Conservation (phyloP, 92 coral and sea anemone species). For the Scolanthus callimorphus region DNA sequence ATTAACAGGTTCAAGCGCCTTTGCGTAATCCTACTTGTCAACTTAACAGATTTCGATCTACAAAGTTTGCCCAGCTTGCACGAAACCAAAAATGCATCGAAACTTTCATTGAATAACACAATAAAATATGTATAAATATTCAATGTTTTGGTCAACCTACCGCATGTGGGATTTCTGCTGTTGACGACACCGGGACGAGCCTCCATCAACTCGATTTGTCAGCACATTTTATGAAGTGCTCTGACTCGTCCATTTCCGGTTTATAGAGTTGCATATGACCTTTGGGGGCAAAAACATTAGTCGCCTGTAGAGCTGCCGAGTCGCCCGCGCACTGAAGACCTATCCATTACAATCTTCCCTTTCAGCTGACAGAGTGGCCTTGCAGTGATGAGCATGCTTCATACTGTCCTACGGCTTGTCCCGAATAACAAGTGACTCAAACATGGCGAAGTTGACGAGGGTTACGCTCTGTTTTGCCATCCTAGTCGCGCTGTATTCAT, state of each 20-base stretch:
- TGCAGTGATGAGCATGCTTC: too few relatives aligned
- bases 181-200: too few relatives aligned
- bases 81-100: conserved; percentile 16
- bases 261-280: conserved; percentile 5
- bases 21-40: conserved; percentile 28
- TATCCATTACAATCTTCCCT: neutral
- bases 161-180: too few relatives aligned
- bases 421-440: neutral
- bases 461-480: neutral
- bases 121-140: too few relatives aligned
- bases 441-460: neutral
- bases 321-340: neutral
- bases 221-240: neutral
- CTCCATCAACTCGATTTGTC: neutral
- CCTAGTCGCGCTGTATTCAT: neutral
- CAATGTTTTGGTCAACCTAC: neutral
- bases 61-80: conserved; percentile 19
- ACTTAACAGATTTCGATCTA: conserved; percentile 28
- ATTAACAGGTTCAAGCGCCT: too few relatives aligned
- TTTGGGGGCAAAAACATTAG: conserved; percentile 34
- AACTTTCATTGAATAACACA: neutral
- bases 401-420: neutral
- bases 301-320: conserved; percentile 18
- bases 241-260: neutral
- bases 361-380: neutral